Percentiles rank a stretch among this genome's conserved stretches.
phyloP scores from a whole-genome alignment of 2,113 vertebrate genomes.

The Peucedramus taeniatus region DNA sequence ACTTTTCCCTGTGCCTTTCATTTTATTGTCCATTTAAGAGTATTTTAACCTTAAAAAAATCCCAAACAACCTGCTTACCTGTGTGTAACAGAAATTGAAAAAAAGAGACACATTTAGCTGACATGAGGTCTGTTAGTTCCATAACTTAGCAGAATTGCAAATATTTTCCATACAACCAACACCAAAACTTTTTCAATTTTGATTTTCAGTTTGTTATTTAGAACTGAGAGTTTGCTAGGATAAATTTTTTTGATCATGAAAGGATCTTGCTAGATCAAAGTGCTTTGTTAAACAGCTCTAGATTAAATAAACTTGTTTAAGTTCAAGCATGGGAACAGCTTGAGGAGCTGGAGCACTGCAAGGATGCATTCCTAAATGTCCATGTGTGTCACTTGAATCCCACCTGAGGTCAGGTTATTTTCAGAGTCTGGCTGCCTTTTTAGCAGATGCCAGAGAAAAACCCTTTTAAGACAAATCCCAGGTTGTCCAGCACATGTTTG shows the following conservation, averaged over 20 bases:
- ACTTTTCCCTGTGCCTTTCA: neutral
- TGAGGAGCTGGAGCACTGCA: neutral
- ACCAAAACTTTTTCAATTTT: fast-evolving
- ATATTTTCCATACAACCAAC: neutral
- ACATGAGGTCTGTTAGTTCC: neutral
- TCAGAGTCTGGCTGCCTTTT: neutral
- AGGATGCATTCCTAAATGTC: neutral
- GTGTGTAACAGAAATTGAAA: neutral
- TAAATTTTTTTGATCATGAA: neutral
- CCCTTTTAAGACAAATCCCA: neutral
- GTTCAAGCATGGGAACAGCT: neutral
- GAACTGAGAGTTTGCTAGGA: neutral
- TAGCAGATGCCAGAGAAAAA: neutral
- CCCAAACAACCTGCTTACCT: neutral
- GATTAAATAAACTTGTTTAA: neutral
- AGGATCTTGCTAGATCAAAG: neutral
- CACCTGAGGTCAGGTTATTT: neutral
- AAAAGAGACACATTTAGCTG: neutral
- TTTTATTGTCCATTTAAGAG: neutral
- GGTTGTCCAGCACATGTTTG: neutral
- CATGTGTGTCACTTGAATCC: neutral
- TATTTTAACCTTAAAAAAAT: neutral
- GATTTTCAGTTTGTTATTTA: neutral
- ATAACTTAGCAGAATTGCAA: neutral
- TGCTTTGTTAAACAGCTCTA: neutral